phyloP scores from a whole-genome alignment of 2,113 vertebrate genomes.

The Vanacampus margaritifer region DNA sequence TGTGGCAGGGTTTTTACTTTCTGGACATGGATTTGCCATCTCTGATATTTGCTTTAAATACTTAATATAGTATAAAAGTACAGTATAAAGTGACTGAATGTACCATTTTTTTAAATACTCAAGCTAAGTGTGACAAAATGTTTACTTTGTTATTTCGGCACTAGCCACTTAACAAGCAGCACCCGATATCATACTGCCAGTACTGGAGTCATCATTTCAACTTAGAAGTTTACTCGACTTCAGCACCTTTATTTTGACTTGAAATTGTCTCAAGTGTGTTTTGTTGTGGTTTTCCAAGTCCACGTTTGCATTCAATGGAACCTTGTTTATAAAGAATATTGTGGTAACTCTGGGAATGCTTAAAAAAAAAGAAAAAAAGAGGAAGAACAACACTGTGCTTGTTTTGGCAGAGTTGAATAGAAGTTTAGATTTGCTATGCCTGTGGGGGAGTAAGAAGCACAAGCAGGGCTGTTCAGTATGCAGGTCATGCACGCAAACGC shows the following conservation, averaged over 20 bases:
- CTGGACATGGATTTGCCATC: no score
- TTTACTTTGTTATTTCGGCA: neutral
- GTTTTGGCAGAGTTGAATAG: constrained; percentile 42
- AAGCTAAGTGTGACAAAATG: neutral
- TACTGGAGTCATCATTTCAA: neutral
- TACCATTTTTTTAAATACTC: no score
- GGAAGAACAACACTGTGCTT: constrained; percentile 49
- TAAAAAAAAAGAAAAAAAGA: constrained; percentile 39
- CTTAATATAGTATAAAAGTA: no score
- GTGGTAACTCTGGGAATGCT: constrained; percentile 30
- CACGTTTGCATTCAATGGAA: neutral
- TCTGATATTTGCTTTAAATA: no score
- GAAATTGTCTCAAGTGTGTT: neutral
- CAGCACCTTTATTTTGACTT: neutral
- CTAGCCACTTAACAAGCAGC: neutral
- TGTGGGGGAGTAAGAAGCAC: constrained; percentile 21
- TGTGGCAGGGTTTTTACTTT: no score
- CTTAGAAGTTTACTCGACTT: neutral
- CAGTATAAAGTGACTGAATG: no score
- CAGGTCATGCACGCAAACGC: constrained; percentile 37
- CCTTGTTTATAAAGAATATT: constrained; percentile 20
- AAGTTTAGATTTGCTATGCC: constrained; percentile 31
- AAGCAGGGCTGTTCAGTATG: constrained; percentile 30
- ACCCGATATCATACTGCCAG: no score
- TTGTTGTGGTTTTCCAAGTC: constrained; percentile 7